Percentiles rank a stretch among this genome's conserved stretches.
Evolutionary conservation across 2,797 vertebrate species (phyloP).

Genomic region (Cryptoblepharus egeriae): DNA sequence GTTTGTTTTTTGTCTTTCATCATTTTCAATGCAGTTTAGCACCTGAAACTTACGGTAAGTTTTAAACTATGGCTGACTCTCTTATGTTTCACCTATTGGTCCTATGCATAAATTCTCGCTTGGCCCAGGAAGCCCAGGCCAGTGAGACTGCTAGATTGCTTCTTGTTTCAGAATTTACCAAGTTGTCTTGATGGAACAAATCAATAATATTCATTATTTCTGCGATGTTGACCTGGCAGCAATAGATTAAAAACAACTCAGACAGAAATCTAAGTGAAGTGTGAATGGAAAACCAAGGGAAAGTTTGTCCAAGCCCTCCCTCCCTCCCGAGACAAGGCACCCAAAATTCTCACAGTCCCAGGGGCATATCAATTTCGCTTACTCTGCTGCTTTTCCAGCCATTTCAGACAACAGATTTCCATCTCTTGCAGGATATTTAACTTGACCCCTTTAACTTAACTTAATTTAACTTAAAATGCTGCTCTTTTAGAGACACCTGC

Average conservation of each 20-base stretch:
- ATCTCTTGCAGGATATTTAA: constrained; percentile 1
- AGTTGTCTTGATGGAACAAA: background rate
- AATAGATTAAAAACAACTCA: background rate
- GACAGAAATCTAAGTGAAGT: constrained; percentile 9
- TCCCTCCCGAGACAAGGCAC: constrained; percentile 20
- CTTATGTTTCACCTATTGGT: too few relatives aligned
- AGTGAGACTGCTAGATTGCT: background rate
- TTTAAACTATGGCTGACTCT: too few relatives aligned
- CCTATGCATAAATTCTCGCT: background rate
- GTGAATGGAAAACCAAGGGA: constrained; percentile 21
- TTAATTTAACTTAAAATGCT: too few relatives aligned
- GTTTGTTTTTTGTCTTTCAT: too few relatives aligned
- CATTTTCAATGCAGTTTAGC: too few relatives aligned
- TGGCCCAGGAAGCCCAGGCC: background rate
- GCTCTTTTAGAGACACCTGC: constrained; percentile 4
- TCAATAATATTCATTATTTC: background rate
- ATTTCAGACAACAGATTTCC: constrained; percentile 37
- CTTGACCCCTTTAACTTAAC: too few relatives aligned
- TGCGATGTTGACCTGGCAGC: constrained; percentile 11
- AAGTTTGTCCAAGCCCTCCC: constrained; percentile 29
- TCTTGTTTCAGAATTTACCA: background rate
- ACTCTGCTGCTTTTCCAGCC: constrained; percentile 37
- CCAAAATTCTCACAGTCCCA: constrained; percentile 13
- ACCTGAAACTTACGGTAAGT: too few relatives aligned
- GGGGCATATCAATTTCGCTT: background rate